Evolutionary conservation across 1,140 invertebrate genomes (phyloP).

Genomic region (Camponotus vicinus): DNA sequence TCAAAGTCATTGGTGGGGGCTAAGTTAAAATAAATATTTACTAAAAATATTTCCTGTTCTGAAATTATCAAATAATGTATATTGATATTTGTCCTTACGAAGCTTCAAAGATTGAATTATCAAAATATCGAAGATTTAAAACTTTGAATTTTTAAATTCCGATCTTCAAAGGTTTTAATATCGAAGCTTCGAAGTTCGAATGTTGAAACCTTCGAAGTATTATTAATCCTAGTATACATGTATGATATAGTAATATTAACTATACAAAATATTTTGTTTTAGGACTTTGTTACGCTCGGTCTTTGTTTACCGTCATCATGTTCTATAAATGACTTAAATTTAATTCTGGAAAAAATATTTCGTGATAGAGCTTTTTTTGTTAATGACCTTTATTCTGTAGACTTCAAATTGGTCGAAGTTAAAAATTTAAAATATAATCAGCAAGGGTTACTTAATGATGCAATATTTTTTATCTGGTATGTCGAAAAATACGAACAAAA

Average conservation of each 20-base stretch:
- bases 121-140: too few species aligned
- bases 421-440: slow-evolving; percentile 75
- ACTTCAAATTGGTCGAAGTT: slow-evolving; percentile 78
- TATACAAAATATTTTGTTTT: slow-evolving; percentile 14
- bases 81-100: too few species aligned
- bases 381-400: slow-evolving; percentile 73
- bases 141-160: too few species aligned
- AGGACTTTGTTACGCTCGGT: slow-evolving; percentile 81
- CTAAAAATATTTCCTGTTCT: too few species aligned
- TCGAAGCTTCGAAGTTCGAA: too few species aligned
- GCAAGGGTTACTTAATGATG: slow-evolving; percentile 70
- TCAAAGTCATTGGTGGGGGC: too few species aligned
- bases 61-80: too few species aligned
- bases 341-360: slow-evolving; percentile 76
- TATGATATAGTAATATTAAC: not conserved
- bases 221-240: too few species aligned
- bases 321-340: slow-evolving; percentile 68
- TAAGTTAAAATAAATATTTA: too few species aligned
- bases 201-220: too few species aligned
- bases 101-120: too few species aligned
- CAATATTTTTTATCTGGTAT: slow-evolving; percentile 61
- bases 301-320: slow-evolving; percentile 82
- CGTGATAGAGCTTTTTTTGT: slow-evolving; percentile 71
- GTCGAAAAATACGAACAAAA: slow-evolving; percentile 35
- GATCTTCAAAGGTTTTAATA: too few species aligned